Evolutionary conservation across 2,888 invertebrate genomes (phyloP), one percentile per base, ranked within the genome.

Genomic region (Zele albiditarsus): DNA sequence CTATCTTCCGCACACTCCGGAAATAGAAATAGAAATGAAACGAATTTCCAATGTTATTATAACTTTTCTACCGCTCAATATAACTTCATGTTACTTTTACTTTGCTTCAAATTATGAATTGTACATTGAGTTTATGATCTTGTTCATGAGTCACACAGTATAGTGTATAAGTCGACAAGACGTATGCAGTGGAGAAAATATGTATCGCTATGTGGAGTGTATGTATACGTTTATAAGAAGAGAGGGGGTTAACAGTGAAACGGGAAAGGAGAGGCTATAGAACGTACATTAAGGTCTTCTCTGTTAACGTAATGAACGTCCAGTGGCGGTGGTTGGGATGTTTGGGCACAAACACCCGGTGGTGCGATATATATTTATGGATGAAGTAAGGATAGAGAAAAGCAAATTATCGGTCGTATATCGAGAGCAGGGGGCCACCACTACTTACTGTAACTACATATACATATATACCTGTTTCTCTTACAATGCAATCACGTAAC

Each of bases 361-460:
- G 1, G 5, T 20, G 25, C 4, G 38, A 49, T 38, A 28, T 60
- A 27, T 66, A 38, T 69, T 49, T 53, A 6, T 57, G 10, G 74
- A 79, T 73, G 31, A 53, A 71, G 75, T 75, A 75, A 73, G 66
- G 66, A 75, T 57, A 70, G 60, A 73, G 12, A 2, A 71, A 71
- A 63, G 62, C 66, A 77, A 84, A 80, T 81, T 79, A 78, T 77
- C 80, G 70, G 66, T 67, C 71, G 80, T 78, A 79, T 77, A 80
- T 79, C 78, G 77, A 70, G 77, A 71, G 65, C 73, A 75, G 3
- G 62, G 2, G 68, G 12, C 2, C 70, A 79, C 77, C 73, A 73
- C 53, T 70, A 70, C 74, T 66, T 66, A 72, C 25, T 73, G 69
- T 60, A 71, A 58, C 58, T 63, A 58, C 42, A 31, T 25, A 49